phyloP scores from a whole-genome alignment of 37 sponge, comb jelly and placozoan genomes.

The Theonella swinhoei region DNA sequence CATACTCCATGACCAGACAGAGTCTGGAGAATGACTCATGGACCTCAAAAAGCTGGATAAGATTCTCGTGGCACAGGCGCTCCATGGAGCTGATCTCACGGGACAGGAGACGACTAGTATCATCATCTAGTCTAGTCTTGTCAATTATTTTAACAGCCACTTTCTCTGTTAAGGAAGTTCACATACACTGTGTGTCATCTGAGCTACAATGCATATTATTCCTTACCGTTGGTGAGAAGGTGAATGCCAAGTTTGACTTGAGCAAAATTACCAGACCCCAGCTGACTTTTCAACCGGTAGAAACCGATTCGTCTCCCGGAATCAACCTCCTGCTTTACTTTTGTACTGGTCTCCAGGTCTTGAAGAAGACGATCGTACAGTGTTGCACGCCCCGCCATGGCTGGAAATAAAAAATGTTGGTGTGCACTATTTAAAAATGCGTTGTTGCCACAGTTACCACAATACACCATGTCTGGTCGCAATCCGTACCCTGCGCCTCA shows the following conservation, averaged over 20 bases:
- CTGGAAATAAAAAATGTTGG: background rate
- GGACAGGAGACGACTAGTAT: conserved; percentile 66
- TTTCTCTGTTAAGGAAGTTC: conserved; percentile 61
- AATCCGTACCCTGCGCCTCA: conserved; percentile 85
- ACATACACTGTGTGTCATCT: background rate
- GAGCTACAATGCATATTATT: background rate
- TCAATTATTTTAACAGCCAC: conserved; percentile 90
- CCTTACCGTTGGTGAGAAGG: conserved; percentile 80
- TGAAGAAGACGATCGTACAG: conserved; percentile 41
- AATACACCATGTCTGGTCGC: conserved; percentile 16
- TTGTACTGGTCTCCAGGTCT: conserved; percentile 51
- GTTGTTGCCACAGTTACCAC: too few species aligned
- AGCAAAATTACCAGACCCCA: conserved; percentile 87
- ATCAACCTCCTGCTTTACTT: conserved; percentile 58
- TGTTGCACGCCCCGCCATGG: background rate
- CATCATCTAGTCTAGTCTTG: conserved; percentile 71
- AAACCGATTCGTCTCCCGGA: conserved; percentile 78
- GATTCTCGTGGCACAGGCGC: conserved; percentile 73
- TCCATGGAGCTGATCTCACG: conserved; percentile 86
- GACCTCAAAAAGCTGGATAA: conserved; percentile 73
- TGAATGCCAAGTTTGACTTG: conserved; percentile 85
- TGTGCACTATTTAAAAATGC: background rate
- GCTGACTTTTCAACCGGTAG: conserved; percentile 70
- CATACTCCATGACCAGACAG: conserved; percentile 81
- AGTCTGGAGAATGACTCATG: conserved; percentile 67